phyloP scores from a whole-genome alignment of 2,113 vertebrate species.

The Tetraodon nigroviridis region DNA sequence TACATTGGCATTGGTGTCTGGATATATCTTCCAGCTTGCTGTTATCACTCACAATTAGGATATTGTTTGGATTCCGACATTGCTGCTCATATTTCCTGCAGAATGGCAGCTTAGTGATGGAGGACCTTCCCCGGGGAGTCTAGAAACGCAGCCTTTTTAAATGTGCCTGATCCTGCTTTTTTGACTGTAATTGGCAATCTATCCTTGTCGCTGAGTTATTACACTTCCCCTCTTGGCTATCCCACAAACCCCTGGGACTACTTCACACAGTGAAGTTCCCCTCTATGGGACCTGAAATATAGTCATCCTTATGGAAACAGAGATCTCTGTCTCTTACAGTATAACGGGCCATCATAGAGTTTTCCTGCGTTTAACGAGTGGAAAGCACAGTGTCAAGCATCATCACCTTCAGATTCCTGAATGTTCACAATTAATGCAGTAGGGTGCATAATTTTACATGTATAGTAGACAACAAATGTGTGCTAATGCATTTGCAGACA shows the following conservation, averaged over 20 bases:
- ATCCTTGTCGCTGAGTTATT: slow-evolving; percentile 61
- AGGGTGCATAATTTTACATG: slow-evolving; percentile 45
- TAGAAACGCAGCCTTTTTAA: slow-evolving; percentile 44
- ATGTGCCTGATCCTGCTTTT: slow-evolving; percentile 51
- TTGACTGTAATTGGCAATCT: slow-evolving; percentile 59
- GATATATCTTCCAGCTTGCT: slow-evolving; percentile 26
- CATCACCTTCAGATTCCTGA: slow-evolving; percentile 42
- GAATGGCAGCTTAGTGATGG: slow-evolving; percentile 36
- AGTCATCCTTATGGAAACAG: slow-evolving; percentile 32
- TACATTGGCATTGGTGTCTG: slow-evolving; percentile 18
- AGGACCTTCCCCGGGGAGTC: slow-evolving; percentile 44
- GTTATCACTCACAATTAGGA: slow-evolving; percentile 46
- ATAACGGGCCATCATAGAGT: slow-evolving; percentile 47
- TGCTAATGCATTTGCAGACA: slow-evolving; percentile 41
- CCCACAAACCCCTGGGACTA: slow-evolving; percentile 47
- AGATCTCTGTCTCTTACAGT: slow-evolving; percentile 18
- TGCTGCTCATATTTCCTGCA: slow-evolving; percentile 48
- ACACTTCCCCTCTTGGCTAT: slow-evolving; percentile 54
- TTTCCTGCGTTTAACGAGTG: slow-evolving; percentile 51
- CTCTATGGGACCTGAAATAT: slow-evolving; percentile 36
- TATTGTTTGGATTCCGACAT: slow-evolving; percentile 57
- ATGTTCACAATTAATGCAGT: slow-evolving; percentile 44
- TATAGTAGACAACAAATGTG: slow-evolving; percentile 39
- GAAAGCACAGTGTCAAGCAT: slow-evolving; percentile 10
- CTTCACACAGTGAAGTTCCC: slow-evolving; percentile 40